These are phyloP conservation scores for Xylocopa sonorina DNA, from an alignment of 1,140 invertebrate genomes.

Conservation along the genomic window DNA sequence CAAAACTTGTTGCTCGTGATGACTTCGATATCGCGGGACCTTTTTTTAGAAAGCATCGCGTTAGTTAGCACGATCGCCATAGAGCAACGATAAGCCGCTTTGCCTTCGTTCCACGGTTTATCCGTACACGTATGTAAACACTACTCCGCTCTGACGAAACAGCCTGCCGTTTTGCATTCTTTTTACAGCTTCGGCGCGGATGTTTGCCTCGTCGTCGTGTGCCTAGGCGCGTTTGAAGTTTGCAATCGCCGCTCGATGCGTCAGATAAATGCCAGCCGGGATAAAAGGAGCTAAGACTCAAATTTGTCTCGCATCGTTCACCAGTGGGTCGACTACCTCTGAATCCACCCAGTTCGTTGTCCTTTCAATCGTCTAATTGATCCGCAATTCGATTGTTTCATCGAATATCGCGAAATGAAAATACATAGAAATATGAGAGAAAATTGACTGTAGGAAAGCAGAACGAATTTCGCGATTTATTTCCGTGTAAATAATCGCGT, in stretches of 20 bases:
- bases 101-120: slow-evolving; percentile 30
- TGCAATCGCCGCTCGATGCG: not conserved
- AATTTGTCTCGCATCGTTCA: not conserved
- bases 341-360: not conserved
- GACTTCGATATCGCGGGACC: not conserved
- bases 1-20: slow-evolving; percentile 18
- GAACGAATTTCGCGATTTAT: not conserved
- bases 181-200: not conserved
- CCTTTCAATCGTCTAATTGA: not conserved
- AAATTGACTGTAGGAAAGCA: not conserved
- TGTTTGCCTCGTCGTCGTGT: slow-evolving; percentile 6
- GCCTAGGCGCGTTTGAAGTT: not conserved
- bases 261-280: not conserved
- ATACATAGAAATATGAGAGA: not conserved
- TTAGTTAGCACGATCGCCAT: slow-evolving; percentile 18
- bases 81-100: slow-evolving; percentile 33
- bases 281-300: not conserved
- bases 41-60: slow-evolving; percentile 12
- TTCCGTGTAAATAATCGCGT: not conserved
- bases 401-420: not conserved
- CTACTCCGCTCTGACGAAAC: not conserved
- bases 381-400: not conserved
- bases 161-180: not conserved
- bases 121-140: slow-evolving; percentile 29
- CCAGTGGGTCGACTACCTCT: not conserved